Base-by-base conservation (phyloP, 37 sponge, comb jelly and placozoan genomes). In the Dysidea cf. avara region DNA sequence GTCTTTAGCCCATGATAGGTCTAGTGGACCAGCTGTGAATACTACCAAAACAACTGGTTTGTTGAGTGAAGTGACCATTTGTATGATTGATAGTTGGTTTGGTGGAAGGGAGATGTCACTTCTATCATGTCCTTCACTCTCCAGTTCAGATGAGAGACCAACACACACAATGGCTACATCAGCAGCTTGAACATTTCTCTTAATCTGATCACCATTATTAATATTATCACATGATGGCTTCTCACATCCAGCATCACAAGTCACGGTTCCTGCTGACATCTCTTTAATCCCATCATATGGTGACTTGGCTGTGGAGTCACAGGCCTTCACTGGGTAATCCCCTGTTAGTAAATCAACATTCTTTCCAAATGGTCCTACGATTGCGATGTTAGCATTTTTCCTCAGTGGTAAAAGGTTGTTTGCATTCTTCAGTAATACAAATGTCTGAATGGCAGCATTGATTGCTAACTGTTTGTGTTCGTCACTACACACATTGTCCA, bases 1-100 rank as follows among this genome's bases (percentile, higher is more conserved):
- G 26, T n/a, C 30, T 53, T 72, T 69, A n/a, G 82, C 81, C 81
- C 76, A 81, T 9, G 77, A 64, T 4, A 87, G 31, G 39, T 87
- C 71, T 16, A 87, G 64, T n/a, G 87, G 87, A 18, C 81, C 77
- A 46, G 81, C 87, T 63, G 62, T 75, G 49, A 66, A 87, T 28
- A 87, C 57, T 2, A 87, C 56, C 30, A 87, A 53, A 14, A 87
- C 28, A n/a, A 68, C 62, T 24, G 75, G 63, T 71, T 28, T 13
- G 39, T 63, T 33, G 38, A 22, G 22, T 32, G 53, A 1, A 53
- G 64, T 25, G 33, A 77, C 64, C 75, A 77, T 82, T 25, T 74
- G 54, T 32, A 85, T 30, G 48, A 85, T 24, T 36, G 66, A 32
- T 11, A 85, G 48, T 52, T 85, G 86, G n/a, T 56, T 24, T 14